Percentiles rank a stretch among this genome's conserved stretches.
Evolutionary conservation across 2,888 invertebrate species (phyloP).

Genomic region (Azorinus chamasolen): DNA sequence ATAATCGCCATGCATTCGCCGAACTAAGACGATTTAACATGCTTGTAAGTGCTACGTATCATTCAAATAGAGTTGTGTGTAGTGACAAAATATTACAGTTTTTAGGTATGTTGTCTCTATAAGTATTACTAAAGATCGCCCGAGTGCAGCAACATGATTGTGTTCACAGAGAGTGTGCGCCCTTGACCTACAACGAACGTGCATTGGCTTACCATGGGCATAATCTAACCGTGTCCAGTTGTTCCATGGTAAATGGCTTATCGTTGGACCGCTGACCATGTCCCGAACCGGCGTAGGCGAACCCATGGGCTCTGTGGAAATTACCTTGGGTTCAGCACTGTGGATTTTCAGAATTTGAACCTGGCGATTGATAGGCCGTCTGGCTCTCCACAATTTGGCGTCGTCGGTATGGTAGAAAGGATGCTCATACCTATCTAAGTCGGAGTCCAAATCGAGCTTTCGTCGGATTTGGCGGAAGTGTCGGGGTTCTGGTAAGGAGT

Average conservation of each 20-base stretch:
- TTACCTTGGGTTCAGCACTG: constrained; percentile 23
- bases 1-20: too few relatives aligned
- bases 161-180: too few relatives aligned
- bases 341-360: constrained; percentile 11
- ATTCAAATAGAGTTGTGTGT: too few relatives aligned
- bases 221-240: constrained; percentile 61
- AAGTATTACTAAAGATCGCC: too few relatives aligned
- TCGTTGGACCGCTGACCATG: constrained; percentile 10
- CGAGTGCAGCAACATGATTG: too few relatives aligned
- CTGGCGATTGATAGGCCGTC: constrained; percentile 27
- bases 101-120: too few relatives aligned
- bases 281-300: constrained; percentile 30
- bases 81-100: too few relatives aligned
- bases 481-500: constrained; percentile 56
- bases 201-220: constrained; percentile 9
- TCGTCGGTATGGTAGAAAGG: constrained; percentile 34
- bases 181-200: background rate
- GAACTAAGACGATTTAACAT: too few relatives aligned
- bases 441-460: constrained; percentile 56
- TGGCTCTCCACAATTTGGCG: constrained; percentile 46
- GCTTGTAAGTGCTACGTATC: too few relatives aligned
- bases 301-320: constrained; percentile 46
- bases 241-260: constrained; percentile 52
- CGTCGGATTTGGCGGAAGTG: constrained; percentile 56
- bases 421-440: constrained; percentile 47